phyloP scores from a whole-genome alignment of 2,113 vertebrate genomes.

The Rallus limicola region DNA sequence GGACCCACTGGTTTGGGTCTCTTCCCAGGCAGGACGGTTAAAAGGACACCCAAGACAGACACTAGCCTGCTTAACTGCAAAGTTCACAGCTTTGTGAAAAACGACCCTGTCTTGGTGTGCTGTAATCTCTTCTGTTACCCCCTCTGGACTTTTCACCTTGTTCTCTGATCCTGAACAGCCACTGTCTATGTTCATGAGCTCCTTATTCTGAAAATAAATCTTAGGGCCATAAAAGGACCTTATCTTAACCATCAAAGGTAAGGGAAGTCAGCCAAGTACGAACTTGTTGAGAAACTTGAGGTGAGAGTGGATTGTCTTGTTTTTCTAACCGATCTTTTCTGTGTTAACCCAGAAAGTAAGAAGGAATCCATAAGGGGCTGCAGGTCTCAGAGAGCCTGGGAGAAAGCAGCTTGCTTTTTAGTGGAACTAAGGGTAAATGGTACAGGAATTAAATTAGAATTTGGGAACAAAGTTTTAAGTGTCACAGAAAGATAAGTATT shows the following conservation, averaged over 20 bases:
- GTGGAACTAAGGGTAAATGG: background rate
- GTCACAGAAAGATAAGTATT: background rate
- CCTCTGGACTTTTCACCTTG: background rate
- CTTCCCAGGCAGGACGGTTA: background rate
- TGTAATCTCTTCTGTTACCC: background rate
- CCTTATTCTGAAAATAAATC: background rate
- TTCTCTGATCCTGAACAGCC: background rate
- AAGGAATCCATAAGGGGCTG: background rate
- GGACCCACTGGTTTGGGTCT: background rate
- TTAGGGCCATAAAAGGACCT: background rate
- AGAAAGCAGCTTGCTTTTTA: background rate
- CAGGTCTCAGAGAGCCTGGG: background rate
- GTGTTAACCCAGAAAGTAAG: background rate
- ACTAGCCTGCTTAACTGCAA: background rate
- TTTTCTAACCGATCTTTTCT: background rate
- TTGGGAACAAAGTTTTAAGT: background rate
- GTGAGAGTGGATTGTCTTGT: background rate
- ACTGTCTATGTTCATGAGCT: background rate
- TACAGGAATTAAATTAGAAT: background rate
- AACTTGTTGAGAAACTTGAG: background rate
- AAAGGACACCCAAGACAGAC: background rate
- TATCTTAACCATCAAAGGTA: background rate
- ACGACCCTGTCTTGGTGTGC: fast-evolving
- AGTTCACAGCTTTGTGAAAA: background rate
- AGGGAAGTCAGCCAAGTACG: background rate